A percentile compares a stretch with the other conserved stretches of the same genome.
Conservation (phyloP, 2,113 vertebrate genomes). For the Ictidomys tridecemlineatus region DNA sequence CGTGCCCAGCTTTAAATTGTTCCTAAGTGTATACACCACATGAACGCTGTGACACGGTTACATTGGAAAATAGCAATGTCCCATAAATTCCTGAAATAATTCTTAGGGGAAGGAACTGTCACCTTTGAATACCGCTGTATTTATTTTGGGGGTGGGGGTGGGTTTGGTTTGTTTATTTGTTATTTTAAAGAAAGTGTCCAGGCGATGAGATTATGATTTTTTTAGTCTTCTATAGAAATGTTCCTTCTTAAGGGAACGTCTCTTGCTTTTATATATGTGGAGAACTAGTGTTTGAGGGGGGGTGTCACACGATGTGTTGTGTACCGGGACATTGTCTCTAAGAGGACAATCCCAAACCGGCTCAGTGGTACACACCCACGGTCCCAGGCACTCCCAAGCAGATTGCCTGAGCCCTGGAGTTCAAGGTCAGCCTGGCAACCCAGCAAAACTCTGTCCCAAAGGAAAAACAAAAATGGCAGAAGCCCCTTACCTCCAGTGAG, state of each 20-base stretch:
- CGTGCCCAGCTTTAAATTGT: no score
- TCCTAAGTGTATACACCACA: no score
- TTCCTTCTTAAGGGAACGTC: not conserved
- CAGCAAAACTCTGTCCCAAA: not conserved
- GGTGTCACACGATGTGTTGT: not conserved
- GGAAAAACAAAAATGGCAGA: not conserved
- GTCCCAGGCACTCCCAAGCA: not conserved
- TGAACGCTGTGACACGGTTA: not conserved
- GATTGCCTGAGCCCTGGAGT: not conserved
- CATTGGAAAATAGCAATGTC: not conserved
- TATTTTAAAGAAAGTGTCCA: not conserved
- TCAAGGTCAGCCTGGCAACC: not conserved
- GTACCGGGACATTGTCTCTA: not conserved
- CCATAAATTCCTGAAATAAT: not conserved
- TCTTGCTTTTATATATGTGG: slow-evolving; percentile 2
- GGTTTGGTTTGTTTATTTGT: no score
- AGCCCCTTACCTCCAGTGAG: slow-evolving; percentile 89
- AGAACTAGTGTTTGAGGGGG: not conserved
- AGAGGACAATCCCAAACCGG: not conserved
- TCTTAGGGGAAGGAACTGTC: not conserved
- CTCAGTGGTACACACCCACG: not conserved
- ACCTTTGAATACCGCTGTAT: not conserved
- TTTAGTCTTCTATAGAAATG: not conserved
- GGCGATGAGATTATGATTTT: not conserved
- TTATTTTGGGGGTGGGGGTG: no score